phyloP scores from a whole-genome alignment of 23 tunicate species.

The Halocynthia aurantium region DNA sequence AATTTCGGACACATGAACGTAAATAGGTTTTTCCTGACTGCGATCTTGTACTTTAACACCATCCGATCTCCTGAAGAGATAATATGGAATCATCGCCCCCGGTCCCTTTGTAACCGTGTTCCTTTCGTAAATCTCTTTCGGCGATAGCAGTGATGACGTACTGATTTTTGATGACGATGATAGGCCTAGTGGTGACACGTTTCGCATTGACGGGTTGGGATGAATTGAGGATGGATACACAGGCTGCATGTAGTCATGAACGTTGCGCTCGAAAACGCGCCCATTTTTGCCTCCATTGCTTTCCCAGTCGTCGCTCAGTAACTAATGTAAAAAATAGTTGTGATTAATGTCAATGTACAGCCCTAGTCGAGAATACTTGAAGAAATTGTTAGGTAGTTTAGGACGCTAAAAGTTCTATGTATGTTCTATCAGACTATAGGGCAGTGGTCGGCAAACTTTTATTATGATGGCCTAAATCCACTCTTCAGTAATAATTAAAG shows the following conservation, averaged over 20 bases:
- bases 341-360: not conserved
- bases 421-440: no score
- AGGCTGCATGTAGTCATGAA: slow-evolving; percentile 13
- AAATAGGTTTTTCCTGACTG: slow-evolving; percentile 26
- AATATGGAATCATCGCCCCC: slow-evolving; percentile 18
- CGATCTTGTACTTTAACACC: slow-evolving; percentile 7
- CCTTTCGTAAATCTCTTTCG: slow-evolving; percentile 15
- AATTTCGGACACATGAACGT: slow-evolving; percentile 52
- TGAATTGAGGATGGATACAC: not conserved
- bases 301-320: not conserved
- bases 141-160: no score
- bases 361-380: no score
- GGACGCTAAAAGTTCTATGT: no score
- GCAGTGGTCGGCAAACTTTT: no score
- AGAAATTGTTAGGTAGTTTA: no score
- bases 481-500: no score
- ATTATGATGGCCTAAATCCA: no score
- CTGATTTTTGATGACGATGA: no score
- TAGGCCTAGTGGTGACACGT: no score
- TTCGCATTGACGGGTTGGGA: not conserved
- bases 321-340: not conserved
- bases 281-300: not conserved
- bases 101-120: not conserved
- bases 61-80: slow-evolving; percentile 37
- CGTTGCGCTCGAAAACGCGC: slow-evolving; percentile 16